Evolutionary conservation across 1,140 invertebrate genomes (phyloP).

Genomic region (Drosophila navojoa): DNA sequence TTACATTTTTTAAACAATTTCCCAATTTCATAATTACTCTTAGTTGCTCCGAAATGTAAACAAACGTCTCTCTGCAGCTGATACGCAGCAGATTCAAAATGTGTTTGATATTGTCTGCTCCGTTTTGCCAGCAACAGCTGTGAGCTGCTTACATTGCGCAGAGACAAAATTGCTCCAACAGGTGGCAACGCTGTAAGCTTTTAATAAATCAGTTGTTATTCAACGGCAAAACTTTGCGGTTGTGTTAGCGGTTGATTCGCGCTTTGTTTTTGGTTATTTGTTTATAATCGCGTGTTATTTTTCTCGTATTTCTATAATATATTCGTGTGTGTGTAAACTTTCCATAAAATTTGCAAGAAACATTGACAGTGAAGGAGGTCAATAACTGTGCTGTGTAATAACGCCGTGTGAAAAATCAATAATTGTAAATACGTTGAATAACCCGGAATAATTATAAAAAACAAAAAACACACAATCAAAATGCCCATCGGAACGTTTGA

Average conservation of each 20-base stretch:
- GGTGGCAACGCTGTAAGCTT: conserved; percentile 30
- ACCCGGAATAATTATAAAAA: conserved; percentile 3
- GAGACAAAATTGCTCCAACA: conserved; percentile 7
- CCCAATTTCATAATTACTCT: no score
- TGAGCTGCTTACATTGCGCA: conserved; percentile 17
- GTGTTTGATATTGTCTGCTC: not conserved
- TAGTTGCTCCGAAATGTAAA: not conserved
- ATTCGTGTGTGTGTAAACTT: conserved; percentile 25
- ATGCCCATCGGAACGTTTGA: conserved; percentile 69
- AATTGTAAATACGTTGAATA: conserved; percentile 24
- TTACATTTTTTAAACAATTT: no score
- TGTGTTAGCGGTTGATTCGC: not conserved
- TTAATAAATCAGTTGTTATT: conserved; percentile 48
- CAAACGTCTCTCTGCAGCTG: not conserved
- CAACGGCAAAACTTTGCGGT: conserved; percentile 38
- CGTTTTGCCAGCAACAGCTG: not conserved
- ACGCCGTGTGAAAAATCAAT: conserved; percentile 66
- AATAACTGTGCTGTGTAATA: conserved; percentile 37
- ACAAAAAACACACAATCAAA: conserved; percentile 16
- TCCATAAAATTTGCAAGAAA: conserved; percentile 45
- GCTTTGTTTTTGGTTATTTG: conserved; percentile 11
- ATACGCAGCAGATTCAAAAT: not conserved
- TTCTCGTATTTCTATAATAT: conserved; percentile 16
- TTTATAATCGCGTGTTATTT: conserved; percentile 47
- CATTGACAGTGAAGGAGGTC: conserved; percentile 66